These are phyloP conservation scores for Apodemus speciosus DNA, from an alignment of 2,113 vertebrate genomes.

Conservation along the genomic window DNA sequence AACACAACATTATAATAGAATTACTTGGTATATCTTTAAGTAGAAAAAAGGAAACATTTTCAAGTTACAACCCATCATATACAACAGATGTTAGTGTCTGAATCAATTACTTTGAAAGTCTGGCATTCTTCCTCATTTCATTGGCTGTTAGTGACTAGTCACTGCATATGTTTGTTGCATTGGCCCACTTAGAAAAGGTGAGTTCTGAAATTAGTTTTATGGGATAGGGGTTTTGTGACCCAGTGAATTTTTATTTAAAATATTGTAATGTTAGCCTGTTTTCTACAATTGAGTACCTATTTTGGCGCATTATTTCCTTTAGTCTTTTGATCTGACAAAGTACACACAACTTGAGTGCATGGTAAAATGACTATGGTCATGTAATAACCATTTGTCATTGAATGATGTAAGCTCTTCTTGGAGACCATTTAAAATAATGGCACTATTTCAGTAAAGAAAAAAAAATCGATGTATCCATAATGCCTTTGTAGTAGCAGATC, in stretches of 20 bases:
- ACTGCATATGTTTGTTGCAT: neutral
- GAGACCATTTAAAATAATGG: slow-evolving; percentile 33
- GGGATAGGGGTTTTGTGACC: neutral
- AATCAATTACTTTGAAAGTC: neutral
- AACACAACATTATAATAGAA: neutral
- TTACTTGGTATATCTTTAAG: neutral
- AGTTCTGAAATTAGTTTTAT: neutral
- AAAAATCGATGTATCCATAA: slow-evolving; percentile 17
- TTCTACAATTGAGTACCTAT: neutral
- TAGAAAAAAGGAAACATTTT: neutral
- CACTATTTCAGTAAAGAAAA: slow-evolving; percentile 34
- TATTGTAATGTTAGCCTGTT: neutral
- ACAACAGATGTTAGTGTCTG: neutral
- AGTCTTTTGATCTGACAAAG: neutral
- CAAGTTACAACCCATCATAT: neutral
- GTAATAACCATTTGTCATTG: slow-evolving; percentile 10
- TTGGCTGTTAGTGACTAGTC: neutral
- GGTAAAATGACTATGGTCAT: neutral
- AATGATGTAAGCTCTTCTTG: slow-evolving; percentile 19
- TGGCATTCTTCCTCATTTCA: neutral
- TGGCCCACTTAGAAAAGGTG: neutral
- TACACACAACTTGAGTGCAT: neutral
- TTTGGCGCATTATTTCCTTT: neutral
- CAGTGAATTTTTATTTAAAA: neutral
- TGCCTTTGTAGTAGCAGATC: neutral